Conservation (phyloP, 2,888 invertebrate genomes). For the Drosophila austrosaltans region DNA sequence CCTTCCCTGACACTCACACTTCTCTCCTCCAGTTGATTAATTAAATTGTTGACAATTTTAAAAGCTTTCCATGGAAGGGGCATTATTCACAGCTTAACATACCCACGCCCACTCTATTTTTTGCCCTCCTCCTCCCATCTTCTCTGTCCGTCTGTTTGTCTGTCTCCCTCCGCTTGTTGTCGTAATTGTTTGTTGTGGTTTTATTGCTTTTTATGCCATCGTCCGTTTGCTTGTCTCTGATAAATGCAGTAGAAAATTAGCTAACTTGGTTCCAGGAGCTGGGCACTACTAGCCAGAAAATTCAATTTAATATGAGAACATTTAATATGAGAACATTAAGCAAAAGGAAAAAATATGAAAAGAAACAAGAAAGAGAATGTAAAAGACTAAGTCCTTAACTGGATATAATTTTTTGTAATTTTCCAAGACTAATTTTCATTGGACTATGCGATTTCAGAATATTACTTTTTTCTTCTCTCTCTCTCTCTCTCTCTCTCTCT, state of each 20-base stretch:
- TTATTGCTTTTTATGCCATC: conserved; percentile 48
- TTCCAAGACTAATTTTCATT: conserved; percentile 1
- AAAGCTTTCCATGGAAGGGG: conserved; percentile 57
- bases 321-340: not conserved
- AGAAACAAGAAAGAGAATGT: not conserved
- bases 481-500: not conserved
- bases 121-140: not conserved
- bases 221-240: conserved; percentile 48
- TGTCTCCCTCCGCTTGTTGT: conserved; percentile 15
- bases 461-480: not conserved
- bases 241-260: conserved; percentile 73
- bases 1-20: conserved; percentile 12
- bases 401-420: not conserved
- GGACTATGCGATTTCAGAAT: not conserved
- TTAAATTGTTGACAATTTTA: conserved; percentile 78
- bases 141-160: not conserved
- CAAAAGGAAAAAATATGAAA: not conserved
- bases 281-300: not conserved
- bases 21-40: conserved; percentile 62
- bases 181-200: conserved; percentile 45
- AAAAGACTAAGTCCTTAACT: not conserved
- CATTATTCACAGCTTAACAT: conserved; percentile 73
- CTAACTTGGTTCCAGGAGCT: conserved; percentile 13
- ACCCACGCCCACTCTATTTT: conserved; percentile 18
- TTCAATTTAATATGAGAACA: conserved; percentile 7